Evolutionary conservation across 2,113 vertebrate genomes (phyloP).

Genomic region (Pipra filicauda): DNA sequence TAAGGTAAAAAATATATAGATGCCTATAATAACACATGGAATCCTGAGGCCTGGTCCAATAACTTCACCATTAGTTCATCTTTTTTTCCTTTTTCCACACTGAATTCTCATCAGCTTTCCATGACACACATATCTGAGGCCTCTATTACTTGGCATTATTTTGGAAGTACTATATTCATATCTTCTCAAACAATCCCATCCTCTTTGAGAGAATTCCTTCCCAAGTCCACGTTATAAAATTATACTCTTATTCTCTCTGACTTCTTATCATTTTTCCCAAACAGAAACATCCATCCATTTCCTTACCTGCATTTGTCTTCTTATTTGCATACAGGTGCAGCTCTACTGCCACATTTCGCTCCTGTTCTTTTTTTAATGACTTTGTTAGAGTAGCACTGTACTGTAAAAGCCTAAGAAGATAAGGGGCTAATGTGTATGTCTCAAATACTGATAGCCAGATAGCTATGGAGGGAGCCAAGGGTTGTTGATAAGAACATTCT

Average conservation of each 20-base stretch:
- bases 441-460: not conserved
- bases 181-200: not conserved
- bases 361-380: not conserved
- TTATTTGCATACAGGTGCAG: not conserved
- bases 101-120: not conserved
- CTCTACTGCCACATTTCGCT: not conserved
- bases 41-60: not conserved
- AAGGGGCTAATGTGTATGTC: not conserved
- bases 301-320: not conserved
- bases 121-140: not conserved
- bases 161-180: not conserved
- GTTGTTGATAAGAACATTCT: not conserved
- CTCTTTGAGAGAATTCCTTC: not conserved
- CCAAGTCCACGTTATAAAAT: not conserved
- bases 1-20: not conserved
- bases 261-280: not conserved
- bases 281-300: not conserved
- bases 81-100: not conserved
- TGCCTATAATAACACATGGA: not conserved
- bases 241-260: not conserved
- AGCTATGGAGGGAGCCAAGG: not conserved
- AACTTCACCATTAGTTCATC: not conserved
- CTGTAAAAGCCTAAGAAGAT: not conserved
- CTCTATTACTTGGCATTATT: not conserved
- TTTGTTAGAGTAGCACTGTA: not conserved